phyloP scores from a whole-genome alignment of 2,888 invertebrate genomes.

The Philereme vetulata region DNA sequence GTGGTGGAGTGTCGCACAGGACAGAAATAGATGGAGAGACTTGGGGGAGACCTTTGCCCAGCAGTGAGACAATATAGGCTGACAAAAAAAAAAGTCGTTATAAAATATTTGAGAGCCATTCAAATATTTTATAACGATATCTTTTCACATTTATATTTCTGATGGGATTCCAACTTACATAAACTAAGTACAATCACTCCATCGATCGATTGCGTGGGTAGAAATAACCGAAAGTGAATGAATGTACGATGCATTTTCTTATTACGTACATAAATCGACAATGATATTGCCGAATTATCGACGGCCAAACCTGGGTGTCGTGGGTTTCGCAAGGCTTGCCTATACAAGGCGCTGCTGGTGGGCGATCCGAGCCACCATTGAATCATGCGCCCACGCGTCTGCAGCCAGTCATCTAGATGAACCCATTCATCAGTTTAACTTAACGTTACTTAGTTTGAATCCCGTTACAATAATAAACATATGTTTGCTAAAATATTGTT shows the following conservation, averaged over 20 bases:
- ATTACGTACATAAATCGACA: constrained; percentile 9
- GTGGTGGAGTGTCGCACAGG: no score
- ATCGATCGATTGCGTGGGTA: constrained; percentile 18
- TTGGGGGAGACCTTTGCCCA: no score
- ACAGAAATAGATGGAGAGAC: no score
- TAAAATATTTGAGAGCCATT: no score
- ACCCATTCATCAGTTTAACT: constrained; percentile 44
- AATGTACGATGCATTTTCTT: constrained; percentile 3
- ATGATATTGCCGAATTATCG: constrained; percentile 42
- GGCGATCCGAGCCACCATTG: constrained; percentile 58
- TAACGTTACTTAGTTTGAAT: constrained; percentile 29
- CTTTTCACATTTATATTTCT: no score
- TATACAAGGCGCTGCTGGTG: constrained; percentile 55
- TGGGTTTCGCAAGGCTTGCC: constrained; percentile 66
- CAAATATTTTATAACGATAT: no score
- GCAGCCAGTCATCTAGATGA: constrained; percentile 52
- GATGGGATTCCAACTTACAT: no score
- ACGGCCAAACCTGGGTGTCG: constrained; percentile 48
- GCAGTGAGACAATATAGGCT: no score
- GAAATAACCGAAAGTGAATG: constrained; percentile 10
- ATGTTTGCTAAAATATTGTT: no score
- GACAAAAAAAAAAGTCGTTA: no score
- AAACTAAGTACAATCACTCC: no score
- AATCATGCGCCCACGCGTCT: constrained; percentile 71
- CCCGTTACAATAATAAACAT: no score